Conservation (phyloP, 2,888 invertebrate genomes). For the Brachynemurus nebulosus region DNA sequence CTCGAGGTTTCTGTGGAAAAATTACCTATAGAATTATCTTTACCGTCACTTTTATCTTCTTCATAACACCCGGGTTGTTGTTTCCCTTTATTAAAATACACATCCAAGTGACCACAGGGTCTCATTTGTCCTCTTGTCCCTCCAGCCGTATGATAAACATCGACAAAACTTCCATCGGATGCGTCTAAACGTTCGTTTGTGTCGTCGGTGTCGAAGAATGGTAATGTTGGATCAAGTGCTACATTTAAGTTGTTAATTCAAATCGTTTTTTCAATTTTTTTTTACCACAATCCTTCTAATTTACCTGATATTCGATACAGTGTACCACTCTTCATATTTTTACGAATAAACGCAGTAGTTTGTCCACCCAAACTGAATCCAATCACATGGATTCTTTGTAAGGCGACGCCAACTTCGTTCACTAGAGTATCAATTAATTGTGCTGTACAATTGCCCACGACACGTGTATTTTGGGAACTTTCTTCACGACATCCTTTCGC, state of each 20-base stretch:
- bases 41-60: background rate
- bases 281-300: background rate
- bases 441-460: slow-evolving; percentile 7
- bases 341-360: background rate
- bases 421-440: slow-evolving; percentile 5
- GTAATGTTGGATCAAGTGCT: slow-evolving; percentile 5
- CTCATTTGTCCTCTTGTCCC: background rate
- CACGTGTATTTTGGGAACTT: background rate
- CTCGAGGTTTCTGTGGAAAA: background rate
- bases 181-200: background rate
- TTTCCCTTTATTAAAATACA: slow-evolving; percentile 5
- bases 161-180: slow-evolving; percentile 3
- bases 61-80: slow-evolving; percentile 5
- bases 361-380: slow-evolving; percentile 6
- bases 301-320: background rate
- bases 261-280: background rate
- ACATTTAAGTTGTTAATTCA: background rate
- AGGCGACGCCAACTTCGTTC: background rate
- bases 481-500: background rate
- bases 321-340: background rate
- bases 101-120: background rate
- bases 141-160: slow-evolving; percentile 4
- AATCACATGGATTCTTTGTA: slow-evolving; percentile 3
- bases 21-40: background rate
- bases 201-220: background rate